phyloP scores from a whole-genome alignment of 2,797 vertebrate species.

The Poeciliopsis presidionis region DNA sequence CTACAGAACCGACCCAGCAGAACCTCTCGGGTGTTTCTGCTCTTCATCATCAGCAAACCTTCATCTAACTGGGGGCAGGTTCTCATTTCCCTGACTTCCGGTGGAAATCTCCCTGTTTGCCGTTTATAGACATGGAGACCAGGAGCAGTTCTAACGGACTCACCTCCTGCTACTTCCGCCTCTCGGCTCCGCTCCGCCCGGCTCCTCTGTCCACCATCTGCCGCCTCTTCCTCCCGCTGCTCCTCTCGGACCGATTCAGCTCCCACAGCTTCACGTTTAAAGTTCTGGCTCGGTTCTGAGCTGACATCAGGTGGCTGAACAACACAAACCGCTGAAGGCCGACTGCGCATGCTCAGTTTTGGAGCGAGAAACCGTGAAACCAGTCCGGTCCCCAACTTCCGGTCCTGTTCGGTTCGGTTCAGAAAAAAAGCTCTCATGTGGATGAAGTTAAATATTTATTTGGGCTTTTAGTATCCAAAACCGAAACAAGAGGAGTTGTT shows the following conservation, averaged over 20 bases:
- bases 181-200: background rate
- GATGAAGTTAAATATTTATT: too few relatives aligned
- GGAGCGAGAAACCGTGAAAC: too few relatives aligned
- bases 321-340: background rate
- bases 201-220: background rate
- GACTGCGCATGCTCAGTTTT: background rate
- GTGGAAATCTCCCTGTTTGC: background rate
- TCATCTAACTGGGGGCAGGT: background rate
- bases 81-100: background rate
- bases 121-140: background rate
- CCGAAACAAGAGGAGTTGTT: too few relatives aligned
- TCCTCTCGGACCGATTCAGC: background rate
- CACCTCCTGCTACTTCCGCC: background rate
- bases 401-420: too few relatives aligned
- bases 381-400: too few relatives aligned
- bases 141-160: background rate
- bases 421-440: too few relatives aligned
- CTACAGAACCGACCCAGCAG: background rate
- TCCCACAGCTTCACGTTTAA: background rate
- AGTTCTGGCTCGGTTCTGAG: background rate
- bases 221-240: background rate
- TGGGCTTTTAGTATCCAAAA: too few relatives aligned
- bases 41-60: background rate
- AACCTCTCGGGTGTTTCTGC: background rate
- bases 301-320: background rate